These are phyloP conservation scores for Dugesia japonica DNA, from an alignment of 2,888 invertebrate species.

Conservation along the genomic window DNA sequence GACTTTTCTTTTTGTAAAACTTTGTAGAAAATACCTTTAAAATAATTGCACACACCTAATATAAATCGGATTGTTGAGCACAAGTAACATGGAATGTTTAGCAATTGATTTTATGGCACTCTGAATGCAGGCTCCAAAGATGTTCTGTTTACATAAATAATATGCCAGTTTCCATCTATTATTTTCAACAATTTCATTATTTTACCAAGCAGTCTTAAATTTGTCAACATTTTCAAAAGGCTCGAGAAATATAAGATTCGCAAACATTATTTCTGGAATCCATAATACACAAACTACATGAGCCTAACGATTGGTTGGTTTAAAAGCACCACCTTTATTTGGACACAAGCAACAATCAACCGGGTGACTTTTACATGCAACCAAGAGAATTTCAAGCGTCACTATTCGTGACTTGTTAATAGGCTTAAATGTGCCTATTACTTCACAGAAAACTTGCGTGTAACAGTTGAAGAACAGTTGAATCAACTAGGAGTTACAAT, in stretches of 20 bases:
- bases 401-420: too few relatives aligned
- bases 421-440: too few relatives aligned
- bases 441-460: neutral
- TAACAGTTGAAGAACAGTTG: neutral
- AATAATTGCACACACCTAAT: too few relatives aligned
- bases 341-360: conserved; percentile 96
- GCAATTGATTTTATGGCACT: conserved; percentile 83
- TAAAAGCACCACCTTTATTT: conserved; percentile 90
- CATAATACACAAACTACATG: conserved; percentile 95
- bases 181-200: neutral
- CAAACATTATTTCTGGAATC: conserved; percentile 74
- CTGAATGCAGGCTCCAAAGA: conserved; percentile 84
- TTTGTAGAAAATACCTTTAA: too few relatives aligned
- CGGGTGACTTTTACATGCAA: conserved; percentile 69
- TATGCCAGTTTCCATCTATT: conserved; percentile 71
- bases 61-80: conserved; percentile 73
- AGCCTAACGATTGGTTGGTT: conserved; percentile 90
- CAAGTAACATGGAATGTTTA: conserved; percentile 97
- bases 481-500: neutral
- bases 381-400: too few relatives aligned
- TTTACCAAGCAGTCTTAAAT: conserved; percentile 68
- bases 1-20: too few relatives aligned
- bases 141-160: conserved; percentile 65
- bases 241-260: conserved; percentile 64
- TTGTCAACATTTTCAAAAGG: conserved; percentile 90